Conservation (phyloP, 2,113 vertebrate genomes). For the Cyprinodon brontotheroides region DNA sequence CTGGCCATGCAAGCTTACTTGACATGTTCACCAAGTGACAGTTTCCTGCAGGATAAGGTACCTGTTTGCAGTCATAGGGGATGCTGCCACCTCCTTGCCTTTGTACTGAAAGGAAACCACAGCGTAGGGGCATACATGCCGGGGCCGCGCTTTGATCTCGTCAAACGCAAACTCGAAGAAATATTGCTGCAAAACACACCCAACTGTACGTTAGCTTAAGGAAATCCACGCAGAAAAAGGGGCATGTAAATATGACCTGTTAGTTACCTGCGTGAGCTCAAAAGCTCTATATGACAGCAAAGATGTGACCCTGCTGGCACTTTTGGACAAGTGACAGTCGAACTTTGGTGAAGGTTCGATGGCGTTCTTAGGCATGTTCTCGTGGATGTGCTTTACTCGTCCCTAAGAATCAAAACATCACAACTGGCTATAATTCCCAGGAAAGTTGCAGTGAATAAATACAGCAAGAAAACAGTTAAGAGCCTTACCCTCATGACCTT, state of each 20-base stretch:
- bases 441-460: not conserved
- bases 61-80: slow-evolving; percentile 84
- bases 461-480: not conserved
- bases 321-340: slow-evolving; percentile 93
- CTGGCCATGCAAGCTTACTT: not conserved
- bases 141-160: slow-evolving; percentile 87
- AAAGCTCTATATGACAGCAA: slow-evolving; percentile 91
- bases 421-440: not conserved
- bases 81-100: slow-evolving; percentile 79
- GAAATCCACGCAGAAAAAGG: not conserved
- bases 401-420: slow-evolving; percentile 78
- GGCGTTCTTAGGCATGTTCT: slow-evolving; percentile 84
- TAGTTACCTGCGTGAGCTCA: slow-evolving; percentile 91
- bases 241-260: not conserved
- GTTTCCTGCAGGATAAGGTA: slow-evolving; percentile 61
- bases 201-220: not conserved
- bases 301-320: slow-evolving; percentile 86
- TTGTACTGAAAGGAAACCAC: slow-evolving; percentile 93
- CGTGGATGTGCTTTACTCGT: slow-evolving; percentile 89
- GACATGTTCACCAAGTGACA: not conserved
- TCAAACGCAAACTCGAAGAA: slow-evolving; percentile 95
- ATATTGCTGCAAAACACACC: slow-evolving; percentile 85
- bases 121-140: slow-evolving; percentile 93
- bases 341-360: slow-evolving; percentile 90
- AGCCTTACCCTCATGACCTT: slow-evolving; percentile 94